Base-by-base conservation (phyloP, 2,797 vertebrate species). In the Melanotaenia maccullochi region DNA sequence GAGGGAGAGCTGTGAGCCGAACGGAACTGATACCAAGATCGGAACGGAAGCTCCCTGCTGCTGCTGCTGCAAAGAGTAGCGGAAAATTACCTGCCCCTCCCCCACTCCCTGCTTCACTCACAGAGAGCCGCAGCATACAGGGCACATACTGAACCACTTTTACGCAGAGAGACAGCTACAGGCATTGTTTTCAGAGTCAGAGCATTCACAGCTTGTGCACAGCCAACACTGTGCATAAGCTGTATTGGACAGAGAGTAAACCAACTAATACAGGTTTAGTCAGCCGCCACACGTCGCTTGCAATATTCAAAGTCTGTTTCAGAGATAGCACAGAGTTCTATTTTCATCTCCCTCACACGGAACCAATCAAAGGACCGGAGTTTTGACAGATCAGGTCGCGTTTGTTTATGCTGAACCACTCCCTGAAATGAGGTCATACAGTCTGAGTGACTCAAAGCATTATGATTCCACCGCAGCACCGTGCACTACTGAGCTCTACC, bases 81-180 rank as follows among this genome's bases (percentile, higher is more conserved):
- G 93, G 94, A 94, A 95, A 95, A 94, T 90, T 94, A 95, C 94
- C 80, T 75, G 75, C 90, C 92, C 93, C 86, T 91, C 93, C 93
- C 93, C 92, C 91, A 71, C 32, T 51, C 28, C 78, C 69, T 74
- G 52, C 24, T 65, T 65, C 82, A 5, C 68, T 73, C 55, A 68
- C 79, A 85, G 75, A 76, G 75, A 87, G 78, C 87, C 78, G 90
- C 88, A 78, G 86, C 85, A 78, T 40, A 76, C 78, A 73, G 69
- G 82, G 71, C 73, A 72, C 73, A 83, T 72, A 78, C 75, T 69
- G 79, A 82, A 84, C 64, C 75, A 68, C 81, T 77, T 83, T 76
- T 69, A 90, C 59, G 81, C 85, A 91, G 65, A 75, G 76, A 80
- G 63, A 76, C 57, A 51, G 83, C 87, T 81, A 42, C 68, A 32